Conservation (phyloP, 2,888 invertebrate species). For the Penaeus monodon region DNA sequence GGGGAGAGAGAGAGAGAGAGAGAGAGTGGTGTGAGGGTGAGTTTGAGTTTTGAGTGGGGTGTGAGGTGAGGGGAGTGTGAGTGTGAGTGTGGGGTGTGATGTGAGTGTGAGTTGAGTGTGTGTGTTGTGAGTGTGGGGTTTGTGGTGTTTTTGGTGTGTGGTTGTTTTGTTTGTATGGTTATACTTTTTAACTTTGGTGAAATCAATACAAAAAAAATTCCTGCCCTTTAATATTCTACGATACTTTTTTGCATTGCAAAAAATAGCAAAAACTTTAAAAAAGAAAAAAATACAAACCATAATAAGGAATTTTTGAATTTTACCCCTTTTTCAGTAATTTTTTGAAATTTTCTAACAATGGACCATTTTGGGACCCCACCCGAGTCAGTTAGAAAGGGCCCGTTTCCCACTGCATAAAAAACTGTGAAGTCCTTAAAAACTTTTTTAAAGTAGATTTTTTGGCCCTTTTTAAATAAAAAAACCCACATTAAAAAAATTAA, state of each 20-base stretch:
- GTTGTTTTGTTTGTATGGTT: too few species aligned
- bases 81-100: too few species aligned
- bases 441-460: conserved; percentile 83
- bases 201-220: too few species aligned
- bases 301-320: conserved; percentile 93
- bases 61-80: too few species aligned
- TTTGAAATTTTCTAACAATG: conserved; percentile 90
- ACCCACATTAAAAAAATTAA: not conserved
- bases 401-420: conserved; percentile 98
- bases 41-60: too few species aligned
- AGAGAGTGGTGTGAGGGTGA: too few species aligned
- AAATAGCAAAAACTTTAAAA: conserved; percentile 10
- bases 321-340: conserved; percentile 96
- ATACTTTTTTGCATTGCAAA: not conserved
- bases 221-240: too few species aligned
- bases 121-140: too few species aligned
- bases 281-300: conserved; percentile 71
- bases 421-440: conserved; percentile 93
- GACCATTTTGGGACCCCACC: conserved; percentile 99
- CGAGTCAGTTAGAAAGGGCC: conserved; percentile 92
- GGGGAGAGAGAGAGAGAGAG: too few species aligned
- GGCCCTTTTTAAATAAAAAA: conserved; percentile 74
- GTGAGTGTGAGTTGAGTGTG: too few species aligned
- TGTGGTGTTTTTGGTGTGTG: too few species aligned
- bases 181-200: too few species aligned